Percentiles rank a stretch among this genome's conserved stretches.
phyloP scores from a whole-genome alignment of 2,888 invertebrate genomes.

The Pachliopta kotzebuea region DNA sequence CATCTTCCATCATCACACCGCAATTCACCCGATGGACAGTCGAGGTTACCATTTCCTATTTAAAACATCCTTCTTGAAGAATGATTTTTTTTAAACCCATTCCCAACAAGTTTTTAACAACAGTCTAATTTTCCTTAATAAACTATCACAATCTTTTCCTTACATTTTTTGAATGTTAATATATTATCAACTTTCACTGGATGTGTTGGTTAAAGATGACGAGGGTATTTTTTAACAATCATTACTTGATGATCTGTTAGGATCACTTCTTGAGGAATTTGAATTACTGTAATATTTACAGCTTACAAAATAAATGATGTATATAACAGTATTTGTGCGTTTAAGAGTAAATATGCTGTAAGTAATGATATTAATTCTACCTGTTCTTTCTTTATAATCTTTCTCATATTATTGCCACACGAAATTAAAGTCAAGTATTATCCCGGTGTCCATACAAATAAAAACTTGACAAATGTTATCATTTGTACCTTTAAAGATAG shows the following conservation, averaged over 20 bases:
- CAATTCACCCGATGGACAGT: constrained; percentile 47
- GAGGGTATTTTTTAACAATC: too few species aligned
- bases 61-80: background rate
- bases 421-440: too few species aligned
- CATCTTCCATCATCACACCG: constrained; percentile 80
- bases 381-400: too few species aligned
- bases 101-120: background rate
- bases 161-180: background rate
- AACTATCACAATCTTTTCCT: background rate
- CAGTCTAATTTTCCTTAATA: background rate
- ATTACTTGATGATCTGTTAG: too few species aligned
- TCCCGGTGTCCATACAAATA: too few species aligned
- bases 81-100: background rate
- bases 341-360: too few species aligned
- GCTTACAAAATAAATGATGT: too few species aligned
- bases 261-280: too few species aligned
- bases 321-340: too few species aligned
- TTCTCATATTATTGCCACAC: too few species aligned
- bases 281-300: too few species aligned
- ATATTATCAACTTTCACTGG: background rate
- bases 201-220: background rate
- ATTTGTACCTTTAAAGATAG: background rate
- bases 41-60: constrained; percentile 42
- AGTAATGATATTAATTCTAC: too few species aligned
- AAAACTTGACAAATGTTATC: background rate